Conservation (phyloP, 1,140 invertebrate genomes). For the Bombus cullumanus region DNA sequence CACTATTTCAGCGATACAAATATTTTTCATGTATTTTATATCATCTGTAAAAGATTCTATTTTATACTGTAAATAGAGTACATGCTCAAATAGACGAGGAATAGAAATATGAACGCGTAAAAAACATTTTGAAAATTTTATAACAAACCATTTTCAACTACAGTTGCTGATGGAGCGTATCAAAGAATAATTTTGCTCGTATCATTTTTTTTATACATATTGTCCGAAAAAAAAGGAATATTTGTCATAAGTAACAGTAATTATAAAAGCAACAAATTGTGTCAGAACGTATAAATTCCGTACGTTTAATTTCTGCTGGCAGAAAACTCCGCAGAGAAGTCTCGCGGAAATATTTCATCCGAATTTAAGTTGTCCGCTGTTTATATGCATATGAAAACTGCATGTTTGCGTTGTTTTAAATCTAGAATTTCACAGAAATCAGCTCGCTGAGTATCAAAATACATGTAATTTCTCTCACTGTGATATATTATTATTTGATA, state of each 20-base stretch:
- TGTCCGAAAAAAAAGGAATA: neutral
- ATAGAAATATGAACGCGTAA: neutral
- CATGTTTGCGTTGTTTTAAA: neutral
- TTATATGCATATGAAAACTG: neutral
- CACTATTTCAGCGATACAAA: neutral
- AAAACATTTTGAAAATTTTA: neutral
- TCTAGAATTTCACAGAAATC: neutral
- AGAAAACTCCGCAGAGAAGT: neutral
- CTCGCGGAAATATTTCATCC: conserved; percentile 14
- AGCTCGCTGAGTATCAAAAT: neutral
- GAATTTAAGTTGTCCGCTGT: conserved; percentile 7
- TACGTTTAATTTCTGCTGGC: conserved; percentile 7
- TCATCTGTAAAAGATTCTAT: neutral
- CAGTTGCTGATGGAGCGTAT: neutral
- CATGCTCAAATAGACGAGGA: neutral
- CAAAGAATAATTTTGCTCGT: neutral
- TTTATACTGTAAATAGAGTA: neutral
- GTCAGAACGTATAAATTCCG: conserved; percentile 7
- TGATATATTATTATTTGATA: neutral
- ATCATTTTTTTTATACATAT: no score
- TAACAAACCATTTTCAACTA: neutral
- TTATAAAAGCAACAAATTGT: neutral
- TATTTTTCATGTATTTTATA: neutral
- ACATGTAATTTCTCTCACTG: neutral
- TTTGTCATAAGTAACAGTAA: neutral